Conservation (phyloP, 2,888 invertebrate species). For the Theretra japonica region DNA sequence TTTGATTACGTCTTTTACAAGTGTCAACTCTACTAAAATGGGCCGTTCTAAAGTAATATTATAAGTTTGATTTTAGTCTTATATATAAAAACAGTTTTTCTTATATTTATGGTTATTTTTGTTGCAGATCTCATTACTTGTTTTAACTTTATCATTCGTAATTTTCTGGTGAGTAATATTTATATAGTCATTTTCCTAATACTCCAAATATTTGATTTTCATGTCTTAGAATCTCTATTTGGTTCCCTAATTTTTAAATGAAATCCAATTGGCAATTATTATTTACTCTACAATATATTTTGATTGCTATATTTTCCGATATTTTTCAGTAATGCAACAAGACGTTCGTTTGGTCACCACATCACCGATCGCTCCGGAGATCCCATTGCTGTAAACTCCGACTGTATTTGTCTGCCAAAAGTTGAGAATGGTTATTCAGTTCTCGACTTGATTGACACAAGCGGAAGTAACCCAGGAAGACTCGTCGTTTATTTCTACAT, state of each 20-base stretch:
- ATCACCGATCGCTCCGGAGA: background rate
- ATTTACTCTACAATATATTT: background rate
- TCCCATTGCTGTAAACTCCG: background rate
- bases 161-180: slow-evolving; percentile 16
- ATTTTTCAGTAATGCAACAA: slow-evolving; percentile 8
- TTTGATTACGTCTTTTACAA: background rate
- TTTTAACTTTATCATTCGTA: background rate
- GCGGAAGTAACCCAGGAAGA: slow-evolving; percentile 50
- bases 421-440: background rate
- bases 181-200: background rate
- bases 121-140: slow-evolving; percentile 14
- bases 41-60: slow-evolving; percentile 2
- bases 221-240: too few species aligned
- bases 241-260: too few species aligned
- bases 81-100: background rate
- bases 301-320: background rate
- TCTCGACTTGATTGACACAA: slow-evolving; percentile 26
- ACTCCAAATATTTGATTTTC: too few species aligned
- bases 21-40: background rate
- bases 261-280: background rate
- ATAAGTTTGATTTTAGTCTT: background rate
- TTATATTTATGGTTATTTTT: background rate
- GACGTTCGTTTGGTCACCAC: background rate
- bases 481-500: slow-evolving; percentile 63
- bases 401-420: slow-evolving; percentile 23